Base-by-base conservation (phyloP, 2,797 vertebrate species). In the Kryptolebias ocellatus region DNA sequence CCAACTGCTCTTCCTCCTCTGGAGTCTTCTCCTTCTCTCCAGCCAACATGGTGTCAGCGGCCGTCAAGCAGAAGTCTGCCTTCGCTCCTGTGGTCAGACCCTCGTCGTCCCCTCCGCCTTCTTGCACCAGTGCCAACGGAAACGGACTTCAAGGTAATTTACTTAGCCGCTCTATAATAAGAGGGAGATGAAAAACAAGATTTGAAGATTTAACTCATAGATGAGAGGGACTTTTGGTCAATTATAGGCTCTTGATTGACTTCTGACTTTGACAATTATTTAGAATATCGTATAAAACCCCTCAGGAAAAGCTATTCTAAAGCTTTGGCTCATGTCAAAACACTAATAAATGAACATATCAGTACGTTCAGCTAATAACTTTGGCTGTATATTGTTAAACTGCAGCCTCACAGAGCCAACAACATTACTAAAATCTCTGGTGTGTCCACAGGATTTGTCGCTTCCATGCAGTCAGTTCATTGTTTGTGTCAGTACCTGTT, bases 21-120 rank as follows among this genome's bases (percentile, higher is more conserved):
- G 97, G 97, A 78, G 96, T 99, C 87, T 99, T 99, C 92, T 98
- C 97, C 92, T 99, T 99, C 93, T 99, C 97, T 83, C 98, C 98
- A 83, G 98, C 98, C 93, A 98, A 98, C 94, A 98, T 99, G 97
- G 97, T 99, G 86, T 98, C 97, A 3, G 96, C 96, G 9, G 97
- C 98, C 3, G 97, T 98, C 83, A 99, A 99, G 80, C 98, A 99
- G 94, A 99, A 99, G 95, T 98, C 97, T 2, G 98, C 98, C 72
- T 99, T 99, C 4, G 98, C 98, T 1, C 98, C 98, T 0, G 98
- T 99, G 1, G 97, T 99, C 88, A 94, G 98, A 91, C 97, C 97
- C 20, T 96, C 97, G 65, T 96, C 96, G 37, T 99, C 98, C 53
- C 97, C 98, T 2, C 97, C 97, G 24, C 96, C 97, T 79, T 96